Evolutionary conservation across 2,797 vertebrate genomes (phyloP), one percentile per base, ranked within the genome.

Genomic region (Phrynocephalus forsythii): DNA sequence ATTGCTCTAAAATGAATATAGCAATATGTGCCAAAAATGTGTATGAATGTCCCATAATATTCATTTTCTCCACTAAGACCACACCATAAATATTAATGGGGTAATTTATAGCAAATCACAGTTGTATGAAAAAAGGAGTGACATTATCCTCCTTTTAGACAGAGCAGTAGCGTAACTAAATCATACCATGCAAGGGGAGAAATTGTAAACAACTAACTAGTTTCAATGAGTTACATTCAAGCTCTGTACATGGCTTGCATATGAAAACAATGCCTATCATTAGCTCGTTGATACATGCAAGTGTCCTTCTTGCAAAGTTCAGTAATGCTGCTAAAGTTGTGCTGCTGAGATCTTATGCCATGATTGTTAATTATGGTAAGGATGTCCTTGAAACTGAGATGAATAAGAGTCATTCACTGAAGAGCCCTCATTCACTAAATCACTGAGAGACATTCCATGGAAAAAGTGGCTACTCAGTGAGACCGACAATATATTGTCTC

Each of bases 331-430:
- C 28, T 63, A 63, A 63, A 52, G 71, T 76, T 75, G 30, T 69
- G 67, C 48, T 68, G n/a, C 60, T 87, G 66, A 78, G 48, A 82
- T 83, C 30, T 68, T 87, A 26, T 28, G 72, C 60, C 30, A 18
- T 28, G n/a, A 30, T 76, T 78, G 86, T 77, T 87, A 69, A 83
- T 87, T 87, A n/a, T 38, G 24, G 63, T 80, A 56, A 88, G 86
- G 86, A 0, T 0, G 0, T 83, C 11, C 10, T 76, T 83, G 4
- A 67, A 81, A 80, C 1, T 60, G 0, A 68, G 33, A 52, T 8
- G 15, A 69, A 52, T 76, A 76, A 56, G 63, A 77, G 0, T 1
- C 38, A 16, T 81, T 52, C 63, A 20, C 33, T 83, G 75, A 87
- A 68, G 56, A 81, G 56, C 38, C 79, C n/a, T 5, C 8, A 66